phyloP scores from a whole-genome alignment of 1,140 invertebrate species.

The Neodiprion pinetum region DNA sequence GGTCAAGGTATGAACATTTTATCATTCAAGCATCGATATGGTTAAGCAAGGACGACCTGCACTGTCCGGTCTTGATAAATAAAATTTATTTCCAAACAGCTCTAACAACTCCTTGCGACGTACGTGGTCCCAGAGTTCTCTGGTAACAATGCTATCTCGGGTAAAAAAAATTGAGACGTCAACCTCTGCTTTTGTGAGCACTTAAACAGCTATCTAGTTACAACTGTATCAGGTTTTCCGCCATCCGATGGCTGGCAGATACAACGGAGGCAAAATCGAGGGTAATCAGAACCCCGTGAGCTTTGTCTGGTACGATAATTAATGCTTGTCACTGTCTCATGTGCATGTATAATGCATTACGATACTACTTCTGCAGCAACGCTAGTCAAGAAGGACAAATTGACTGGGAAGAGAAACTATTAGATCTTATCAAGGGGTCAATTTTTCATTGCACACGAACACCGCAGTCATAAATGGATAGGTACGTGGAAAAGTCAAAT shows the following conservation, averaged over 20 bases:
- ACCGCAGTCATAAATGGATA: background rate
- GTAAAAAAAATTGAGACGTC: constrained; percentile 7
- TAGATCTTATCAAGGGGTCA: background rate
- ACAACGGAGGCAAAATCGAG: background rate
- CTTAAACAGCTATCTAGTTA: constrained; percentile 1
- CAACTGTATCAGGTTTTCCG: constrained; percentile 4
- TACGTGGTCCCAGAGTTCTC: background rate
- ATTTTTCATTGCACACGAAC: background rate
- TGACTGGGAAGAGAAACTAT: background rate
- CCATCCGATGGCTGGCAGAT: background rate
- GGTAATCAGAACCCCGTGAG: constrained; percentile 4
- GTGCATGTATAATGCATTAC: background rate
- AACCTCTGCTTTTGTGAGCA: background rate
- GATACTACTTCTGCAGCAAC: background rate
- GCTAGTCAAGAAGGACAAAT: background rate
- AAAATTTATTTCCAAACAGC: constrained; percentile 1
- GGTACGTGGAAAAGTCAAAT: too few relatives aligned
- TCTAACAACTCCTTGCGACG: background rate
- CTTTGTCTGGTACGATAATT: background rate
- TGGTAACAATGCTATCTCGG: background rate
- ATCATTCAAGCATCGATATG: too few relatives aligned
- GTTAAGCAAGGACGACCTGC: too few relatives aligned
- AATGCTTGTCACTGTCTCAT: background rate
- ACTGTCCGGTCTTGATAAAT: too few relatives aligned
- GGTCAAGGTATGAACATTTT: too few relatives aligned